Evolutionary conservation across 2,113 vertebrate genomes (phyloP), one percentile per base, ranked within the genome.

Genomic region (Opisthocomus hoazin): DNA sequence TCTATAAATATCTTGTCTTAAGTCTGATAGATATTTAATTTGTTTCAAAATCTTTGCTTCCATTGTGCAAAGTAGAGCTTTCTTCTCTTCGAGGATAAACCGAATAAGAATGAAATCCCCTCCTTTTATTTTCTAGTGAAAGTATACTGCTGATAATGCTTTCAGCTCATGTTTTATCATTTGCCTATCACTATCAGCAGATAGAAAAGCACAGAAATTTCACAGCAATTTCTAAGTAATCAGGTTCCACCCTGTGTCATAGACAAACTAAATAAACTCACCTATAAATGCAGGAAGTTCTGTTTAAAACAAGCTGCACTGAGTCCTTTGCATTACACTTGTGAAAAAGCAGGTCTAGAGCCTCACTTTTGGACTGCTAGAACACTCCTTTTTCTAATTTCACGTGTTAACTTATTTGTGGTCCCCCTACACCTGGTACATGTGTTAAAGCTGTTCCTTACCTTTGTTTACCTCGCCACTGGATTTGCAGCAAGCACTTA

Each of bases 1-100:
- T 80, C 54, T 89, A 64, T 57, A 86, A 92, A 86, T 90, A 92
- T 45, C 78, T 85, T 87, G 56, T 90, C 74, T 93, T 71, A 21
- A 43, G 30, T 61, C 53, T 70, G 34, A 70, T 53, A 78, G 78
- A 36, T 82, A 51, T 51, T 73, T 32, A 68, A 85, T 75, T 85
- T 79, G 63, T 79, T 90, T 90, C 37, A 56, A 84, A 87, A 61
- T 34, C 23, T 68, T 87, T 60, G 4, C 7, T 90, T 85, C 75
- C 0, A 0, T 24, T 83, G 11, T 64, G 20, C 26, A 51, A 87
- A 87, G 14, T 24, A 87, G 57, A 90, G 21, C 39, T 87, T 82
- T 87, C 39, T 78, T 87, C 43, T 87, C 60, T 68, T 56, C 21
- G 46, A 60, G 22, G 34, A 39, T 71, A 79, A 53, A 71, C n/a